Evolutionary conservation across 2,113 vertebrate species (phyloP).

Genomic region (Erythrolamprus reginae): DNA sequence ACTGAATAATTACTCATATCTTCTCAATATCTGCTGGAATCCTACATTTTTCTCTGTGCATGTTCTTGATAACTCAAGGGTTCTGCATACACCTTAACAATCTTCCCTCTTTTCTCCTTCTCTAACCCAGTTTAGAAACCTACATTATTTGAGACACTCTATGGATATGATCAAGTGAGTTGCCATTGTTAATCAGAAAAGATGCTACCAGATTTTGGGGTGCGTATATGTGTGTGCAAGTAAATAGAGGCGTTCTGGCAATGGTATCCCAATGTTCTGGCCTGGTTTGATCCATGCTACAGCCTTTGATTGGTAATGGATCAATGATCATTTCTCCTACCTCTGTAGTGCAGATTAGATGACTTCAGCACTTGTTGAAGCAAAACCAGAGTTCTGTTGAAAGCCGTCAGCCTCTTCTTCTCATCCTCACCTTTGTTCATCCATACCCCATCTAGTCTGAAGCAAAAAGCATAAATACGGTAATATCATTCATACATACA

Average conservation of each 20-base stretch:
- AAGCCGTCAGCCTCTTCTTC: constrained; percentile 68
- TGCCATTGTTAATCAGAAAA: neutral
- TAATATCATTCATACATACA: neutral
- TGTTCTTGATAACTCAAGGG: too few relatives aligned
- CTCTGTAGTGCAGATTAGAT: constrained; percentile 68
- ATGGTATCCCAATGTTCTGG: neutral
- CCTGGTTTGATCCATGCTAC: neutral
- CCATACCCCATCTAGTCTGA: constrained; percentile 75
- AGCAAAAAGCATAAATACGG: neutral
- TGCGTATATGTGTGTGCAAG: neutral
- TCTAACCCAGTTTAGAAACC: neutral
- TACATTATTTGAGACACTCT: neutral
- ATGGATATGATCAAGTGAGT: neutral
- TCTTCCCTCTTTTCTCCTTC: neutral
- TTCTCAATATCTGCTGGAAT: too few relatives aligned
- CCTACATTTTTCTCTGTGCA: too few relatives aligned
- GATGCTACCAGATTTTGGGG: neutral
- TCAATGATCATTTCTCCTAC: constrained; percentile 39
- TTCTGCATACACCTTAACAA: too few relatives aligned
- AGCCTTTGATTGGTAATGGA: neutral
- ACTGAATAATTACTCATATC: too few relatives aligned
- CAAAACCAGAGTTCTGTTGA: constrained; percentile 76
- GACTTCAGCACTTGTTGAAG: constrained; percentile 75
- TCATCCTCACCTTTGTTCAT: constrained; percentile 70
- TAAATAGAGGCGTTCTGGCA: neutral